Evolutionary conservation across 2,888 invertebrate species (phyloP), one percentile per base, ranked within the genome.

Genomic region (Smittia aterrima): DNA sequence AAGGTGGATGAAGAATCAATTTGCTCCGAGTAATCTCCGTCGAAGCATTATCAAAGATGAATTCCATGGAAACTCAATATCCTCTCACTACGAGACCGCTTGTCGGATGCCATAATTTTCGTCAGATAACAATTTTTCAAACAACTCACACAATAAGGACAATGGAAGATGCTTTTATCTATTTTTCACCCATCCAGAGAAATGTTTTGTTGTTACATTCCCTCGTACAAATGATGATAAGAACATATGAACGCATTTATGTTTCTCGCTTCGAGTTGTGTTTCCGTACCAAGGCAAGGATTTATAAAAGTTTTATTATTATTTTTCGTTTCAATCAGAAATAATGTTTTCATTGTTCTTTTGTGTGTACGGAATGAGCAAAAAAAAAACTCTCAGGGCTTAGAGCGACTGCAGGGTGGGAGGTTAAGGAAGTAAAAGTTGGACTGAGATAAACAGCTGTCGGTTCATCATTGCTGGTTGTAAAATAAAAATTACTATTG

Each of bases 1-100:
- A 47, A 47, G 47, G 47, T 47, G 47, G 16, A n/a, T 11, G 47
- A 47, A 47, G 47, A 47, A 70, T 70, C 54, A 70, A 70, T 70
- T 70, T 53, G 70, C 41, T 70, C 70, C 18, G 22, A 67, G 27
- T 54, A 70, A 54, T 70, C 70, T 70, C 47, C 70, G 27, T 70
- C 25, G 22, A 7, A 20, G 67, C 18, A 24, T 16, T 47, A 64
- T 64, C 25, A 6, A n/a, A n/a, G 64, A 25, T 64, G 64, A 3
- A 64, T 25, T 11, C 64, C 64, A 64, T 64, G 25, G 64, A 64
- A 64, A 32, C 32, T 32, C 32, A 32, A 32, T 32, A 6, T 47
- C 2, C 47, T 47, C 47, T 13, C 47, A 47, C 11, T 3, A 47
- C 47, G 47, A 6, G 18, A 18, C 58, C 9, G 58, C 58, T 58